phyloP scores from a whole-genome alignment of 2,113 vertebrate genomes.

The Bagarius yarrelli region DNA sequence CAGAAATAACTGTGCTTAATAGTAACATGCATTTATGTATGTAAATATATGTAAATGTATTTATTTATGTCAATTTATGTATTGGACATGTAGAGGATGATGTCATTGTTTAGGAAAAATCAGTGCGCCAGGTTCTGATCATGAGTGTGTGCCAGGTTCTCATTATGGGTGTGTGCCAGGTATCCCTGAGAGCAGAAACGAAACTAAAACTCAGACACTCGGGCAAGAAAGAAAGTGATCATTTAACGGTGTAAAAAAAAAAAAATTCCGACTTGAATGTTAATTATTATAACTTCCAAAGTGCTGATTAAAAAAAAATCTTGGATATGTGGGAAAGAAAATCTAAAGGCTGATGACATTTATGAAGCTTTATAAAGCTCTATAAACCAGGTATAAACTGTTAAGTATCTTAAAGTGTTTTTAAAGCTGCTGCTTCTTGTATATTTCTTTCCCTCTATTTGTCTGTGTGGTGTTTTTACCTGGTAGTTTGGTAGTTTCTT shows the following conservation, averaged over 20 bases:
- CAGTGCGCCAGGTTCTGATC: no score
- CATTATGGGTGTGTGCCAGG: not conserved
- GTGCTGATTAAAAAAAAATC: no score
- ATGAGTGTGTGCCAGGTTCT: not conserved
- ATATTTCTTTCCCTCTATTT: not conserved
- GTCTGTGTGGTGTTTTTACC: slow-evolving; percentile 39
- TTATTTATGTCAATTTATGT: no score
- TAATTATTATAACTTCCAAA: no score
- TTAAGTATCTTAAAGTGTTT: not conserved
- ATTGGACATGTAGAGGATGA: no score
- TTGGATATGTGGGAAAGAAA: no score
- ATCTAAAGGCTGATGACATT: no score
- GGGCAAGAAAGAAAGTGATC: not conserved
- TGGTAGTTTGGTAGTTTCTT: slow-evolving; percentile 23
- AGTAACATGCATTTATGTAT: no score
- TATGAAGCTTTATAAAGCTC: not conserved
- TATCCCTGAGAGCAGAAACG: slow-evolving; percentile 52
- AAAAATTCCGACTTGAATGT: no score
- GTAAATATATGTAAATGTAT: no score
- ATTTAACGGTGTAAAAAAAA: not conserved
- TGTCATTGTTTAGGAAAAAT: no score
- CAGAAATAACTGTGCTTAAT: no score
- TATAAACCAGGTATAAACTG: not conserved
- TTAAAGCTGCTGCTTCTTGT: not conserved
- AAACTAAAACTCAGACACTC: slow-evolving; percentile 58